These are phyloP conservation scores for Polyommatus icarus DNA, from an alignment of 2,888 invertebrate species.

Conservation along the genomic window DNA sequence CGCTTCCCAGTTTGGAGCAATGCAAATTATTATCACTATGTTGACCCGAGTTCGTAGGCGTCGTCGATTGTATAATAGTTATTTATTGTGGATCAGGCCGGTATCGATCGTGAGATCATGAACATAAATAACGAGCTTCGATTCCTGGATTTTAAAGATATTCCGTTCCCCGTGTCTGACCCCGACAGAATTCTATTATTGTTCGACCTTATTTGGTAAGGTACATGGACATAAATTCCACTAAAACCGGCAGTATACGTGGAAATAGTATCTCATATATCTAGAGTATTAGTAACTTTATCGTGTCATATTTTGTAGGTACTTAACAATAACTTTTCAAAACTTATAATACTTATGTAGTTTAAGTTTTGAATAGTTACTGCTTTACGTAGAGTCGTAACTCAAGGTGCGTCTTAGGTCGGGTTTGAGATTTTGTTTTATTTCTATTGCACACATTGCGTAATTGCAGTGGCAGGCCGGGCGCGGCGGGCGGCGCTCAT, in stretches of 20 bases:
- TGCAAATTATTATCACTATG: conserved; percentile 71
- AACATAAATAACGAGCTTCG: conserved; percentile 40
- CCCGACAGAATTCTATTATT: conserved; percentile 25
- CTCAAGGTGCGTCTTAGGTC: neutral
- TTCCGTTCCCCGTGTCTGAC: conserved; percentile 34
- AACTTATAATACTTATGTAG: neutral
- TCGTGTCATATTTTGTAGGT: neutral
- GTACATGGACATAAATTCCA: conserved; percentile 5
- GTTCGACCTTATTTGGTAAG: conserved; percentile 16
- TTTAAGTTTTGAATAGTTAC: neutral
- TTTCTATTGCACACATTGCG: neutral
- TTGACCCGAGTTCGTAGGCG: conserved; percentile 63
- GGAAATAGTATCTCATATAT: neutral
- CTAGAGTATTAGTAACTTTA: neutral
- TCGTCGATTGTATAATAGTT: conserved; percentile 58
- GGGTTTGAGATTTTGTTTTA: conserved; percentile 9
- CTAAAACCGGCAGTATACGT: neutral
- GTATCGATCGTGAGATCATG: conserved; percentile 44
- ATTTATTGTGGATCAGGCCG: conserved; percentile 48
- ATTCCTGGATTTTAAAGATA: conserved; percentile 40
- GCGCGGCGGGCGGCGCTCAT: neutral
- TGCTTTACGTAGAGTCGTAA: neutral
- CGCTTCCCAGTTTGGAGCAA: conserved; percentile 64
- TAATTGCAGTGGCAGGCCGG: conserved; percentile 12
- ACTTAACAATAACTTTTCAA: neutral